Evolutionary conservation across 2,888 invertebrate genomes (phyloP).

Genomic region (Cancer borealis): DNA sequence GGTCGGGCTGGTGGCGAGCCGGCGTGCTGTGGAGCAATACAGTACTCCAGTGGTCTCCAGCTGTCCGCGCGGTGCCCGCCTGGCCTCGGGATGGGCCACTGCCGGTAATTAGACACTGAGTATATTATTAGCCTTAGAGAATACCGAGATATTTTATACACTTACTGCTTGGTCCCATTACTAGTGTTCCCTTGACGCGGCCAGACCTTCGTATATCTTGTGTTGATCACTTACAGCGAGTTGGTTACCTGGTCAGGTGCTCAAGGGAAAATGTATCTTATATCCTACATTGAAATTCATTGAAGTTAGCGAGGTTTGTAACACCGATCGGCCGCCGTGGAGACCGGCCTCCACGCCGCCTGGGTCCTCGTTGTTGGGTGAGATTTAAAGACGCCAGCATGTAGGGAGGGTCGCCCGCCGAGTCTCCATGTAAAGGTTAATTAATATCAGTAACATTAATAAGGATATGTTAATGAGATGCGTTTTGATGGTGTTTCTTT

Average conservation of each 20-base stretch:
- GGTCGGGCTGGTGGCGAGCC: conserved; percentile 28
- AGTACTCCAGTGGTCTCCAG: conserved; percentile 52
- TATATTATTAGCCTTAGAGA: conserved; percentile 61
- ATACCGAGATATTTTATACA: conserved; percentile 67
- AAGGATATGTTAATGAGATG: not conserved
- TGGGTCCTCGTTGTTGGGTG: not conserved
- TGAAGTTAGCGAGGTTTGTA: not conserved
- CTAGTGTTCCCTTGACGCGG: conserved; percentile 53
- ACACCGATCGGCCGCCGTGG: conserved; percentile 33
- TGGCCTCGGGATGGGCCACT: conserved; percentile 32
- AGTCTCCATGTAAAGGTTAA: not conserved
- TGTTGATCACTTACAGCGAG: conserved; percentile 45
- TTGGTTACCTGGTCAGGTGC: conserved; percentile 59
- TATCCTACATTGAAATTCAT: conserved; percentile 45
- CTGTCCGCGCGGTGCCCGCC: conserved; percentile 1
- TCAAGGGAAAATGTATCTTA: conserved; percentile 54
- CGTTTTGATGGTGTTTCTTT: not conserved
- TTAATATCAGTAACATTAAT: not conserved
- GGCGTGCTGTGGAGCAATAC: conserved; percentile 27
- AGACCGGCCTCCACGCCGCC: conserved; percentile 23
- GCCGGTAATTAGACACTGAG: conserved; percentile 59
- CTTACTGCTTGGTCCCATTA: conserved; percentile 65
- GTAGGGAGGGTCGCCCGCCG: not conserved
- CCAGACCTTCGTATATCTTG: conserved; percentile 28
- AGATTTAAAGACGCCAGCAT: not conserved